Evolutionary conservation across 2,113 vertebrate species (phyloP).

Genomic region (Nannospalax galili): DNA sequence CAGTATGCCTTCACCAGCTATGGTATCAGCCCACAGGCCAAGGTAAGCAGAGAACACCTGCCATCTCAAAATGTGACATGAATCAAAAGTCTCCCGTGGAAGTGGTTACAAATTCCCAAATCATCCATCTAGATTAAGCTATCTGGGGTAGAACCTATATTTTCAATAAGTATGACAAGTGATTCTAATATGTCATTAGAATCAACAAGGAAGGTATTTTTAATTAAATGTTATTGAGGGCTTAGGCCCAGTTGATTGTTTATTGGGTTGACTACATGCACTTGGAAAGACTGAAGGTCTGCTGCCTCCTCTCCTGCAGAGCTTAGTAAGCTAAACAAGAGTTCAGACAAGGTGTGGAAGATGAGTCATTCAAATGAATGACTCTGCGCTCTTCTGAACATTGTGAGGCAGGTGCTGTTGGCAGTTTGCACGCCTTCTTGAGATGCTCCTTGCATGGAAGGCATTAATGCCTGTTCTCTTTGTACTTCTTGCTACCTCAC

Average conservation of each 20-base stretch:
- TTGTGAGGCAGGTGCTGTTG: not conserved
- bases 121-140: not conserved
- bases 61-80: not conserved
- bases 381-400: not conserved
- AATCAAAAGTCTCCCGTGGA: not conserved
- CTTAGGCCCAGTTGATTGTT: not conserved
- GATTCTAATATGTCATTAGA: too few relatives aligned
- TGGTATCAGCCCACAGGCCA: constrained; percentile 95
- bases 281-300: not conserved
- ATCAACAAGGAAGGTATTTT: not conserved
- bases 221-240: not conserved
- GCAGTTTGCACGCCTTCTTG: not conserved
- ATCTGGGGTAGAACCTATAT: not conserved
- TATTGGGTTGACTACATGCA: not conserved
- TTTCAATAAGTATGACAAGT: not conserved
- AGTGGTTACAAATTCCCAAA: not conserved
- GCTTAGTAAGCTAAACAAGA: not conserved
- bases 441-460: not conserved
- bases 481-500: not conserved
- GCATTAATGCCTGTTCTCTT: not conserved
- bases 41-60: constrained; percentile 85
- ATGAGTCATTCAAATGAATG: not conserved
- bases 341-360: not conserved
- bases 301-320: not conserved
- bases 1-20: constrained; percentile 96